phyloP scores from a whole-genome alignment of 2,113 vertebrate genomes.

The Gallinago media region DNA sequence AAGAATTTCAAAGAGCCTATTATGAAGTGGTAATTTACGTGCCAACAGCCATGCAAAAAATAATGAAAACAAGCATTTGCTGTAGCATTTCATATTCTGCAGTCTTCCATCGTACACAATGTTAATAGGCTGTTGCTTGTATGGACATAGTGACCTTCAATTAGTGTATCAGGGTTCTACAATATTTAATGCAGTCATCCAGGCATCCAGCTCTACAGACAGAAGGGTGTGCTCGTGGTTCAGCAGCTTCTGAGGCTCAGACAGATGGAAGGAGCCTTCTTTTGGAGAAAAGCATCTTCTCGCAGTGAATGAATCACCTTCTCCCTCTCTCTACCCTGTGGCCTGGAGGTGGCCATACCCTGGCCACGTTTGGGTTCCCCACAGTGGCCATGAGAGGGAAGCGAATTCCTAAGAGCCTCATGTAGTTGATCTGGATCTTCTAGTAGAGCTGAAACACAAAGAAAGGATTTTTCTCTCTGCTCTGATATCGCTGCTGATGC shows the following conservation, averaged over 20 bases:
- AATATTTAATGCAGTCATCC: background rate
- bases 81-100: background rate
- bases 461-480: background rate
- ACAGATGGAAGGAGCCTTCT: background rate
- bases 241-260: background rate
- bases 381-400: background rate
- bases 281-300: background rate
- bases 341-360: background rate
- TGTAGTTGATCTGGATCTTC: background rate
- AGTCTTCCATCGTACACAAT: background rate
- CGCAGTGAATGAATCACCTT: fast-evolving
- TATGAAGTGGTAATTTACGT: constrained; percentile 44
- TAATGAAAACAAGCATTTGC: background rate
- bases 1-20: background rate
- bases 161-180: background rate
- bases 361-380: background rate
- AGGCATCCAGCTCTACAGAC: background rate
- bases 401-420: background rate
- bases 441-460: fast-evolving
- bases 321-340: fast-evolving
- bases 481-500: background rate
- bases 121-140: background rate
- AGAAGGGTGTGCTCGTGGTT: background rate
- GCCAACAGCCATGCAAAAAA: background rate
- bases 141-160: background rate